A percentile compares a stretch with the other conserved stretches of the same genome.
Conservation (phyloP, 2,888 invertebrate genomes). For the Oxyteleia sp. region DNA sequence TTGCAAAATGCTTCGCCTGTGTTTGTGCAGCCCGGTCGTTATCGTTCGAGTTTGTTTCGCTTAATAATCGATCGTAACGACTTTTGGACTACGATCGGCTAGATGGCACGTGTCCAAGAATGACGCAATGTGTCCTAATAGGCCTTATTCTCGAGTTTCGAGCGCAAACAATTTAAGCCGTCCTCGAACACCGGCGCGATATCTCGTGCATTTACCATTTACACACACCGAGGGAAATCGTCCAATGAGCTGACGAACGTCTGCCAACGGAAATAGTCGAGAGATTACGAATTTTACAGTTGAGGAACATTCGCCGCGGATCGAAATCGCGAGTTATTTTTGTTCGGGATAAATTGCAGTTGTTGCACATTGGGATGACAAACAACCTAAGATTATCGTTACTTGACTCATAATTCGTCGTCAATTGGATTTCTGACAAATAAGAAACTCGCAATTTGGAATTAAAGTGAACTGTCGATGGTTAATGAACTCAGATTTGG, state of each 20-base stretch:
- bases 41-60: slow-evolving; percentile 8
- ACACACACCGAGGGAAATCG: slow-evolving; percentile 53
- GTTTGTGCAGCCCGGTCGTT: not conserved
- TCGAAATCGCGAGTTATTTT: slow-evolving; percentile 34
- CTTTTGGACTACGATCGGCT: slow-evolving; percentile 38
- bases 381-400: not conserved
- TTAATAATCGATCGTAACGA: slow-evolving; percentile 39
- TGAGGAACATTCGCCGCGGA: slow-evolving; percentile 27
- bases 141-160: slow-evolving; percentile 58
- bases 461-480: no score
- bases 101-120: slow-evolving; percentile 66
- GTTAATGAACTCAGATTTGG: no score
- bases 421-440: not conserved
- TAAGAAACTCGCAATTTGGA: no score
- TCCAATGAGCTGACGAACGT: slow-evolving; percentile 44
- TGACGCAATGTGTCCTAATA: slow-evolving; percentile 77
- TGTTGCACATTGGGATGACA: slow-evolving; percentile 12
- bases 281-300: slow-evolving; percentile 33
- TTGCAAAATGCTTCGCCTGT: no score
- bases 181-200: slow-evolving; percentile 14
- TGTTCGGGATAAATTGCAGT: slow-evolving; percentile 45
- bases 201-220: not conserved
- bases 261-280: slow-evolving; percentile 70
- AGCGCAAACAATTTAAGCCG: slow-evolving; percentile 25
- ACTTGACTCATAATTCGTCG: not conserved